Evolutionary conservation across 37 sponge, comb jelly and placozoan genomes (phyloP), one percentile per base, ranked within the genome.

Genomic region (Halichondria panicea): DNA sequence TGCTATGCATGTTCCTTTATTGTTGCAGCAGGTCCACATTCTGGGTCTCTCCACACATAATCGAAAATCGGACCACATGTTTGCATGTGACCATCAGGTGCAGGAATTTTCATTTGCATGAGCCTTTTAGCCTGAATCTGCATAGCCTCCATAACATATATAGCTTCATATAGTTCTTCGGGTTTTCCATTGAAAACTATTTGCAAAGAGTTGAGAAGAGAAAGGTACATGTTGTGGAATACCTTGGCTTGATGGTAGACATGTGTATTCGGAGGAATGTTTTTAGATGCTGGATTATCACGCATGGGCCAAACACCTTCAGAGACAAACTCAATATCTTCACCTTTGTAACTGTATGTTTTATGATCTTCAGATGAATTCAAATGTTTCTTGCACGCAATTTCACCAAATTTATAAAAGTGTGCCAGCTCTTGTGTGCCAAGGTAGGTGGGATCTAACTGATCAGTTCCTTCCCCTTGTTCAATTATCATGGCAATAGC

Each of bases 281-380:
- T 58, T 0, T 46, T 22, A 3, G 32, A 39, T 43, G 42, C 67
- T 34, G 92, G 92, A 57, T 86, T 77, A 24, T 60, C 69, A 22
- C 75, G 63, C 92, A 91, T 85, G 15, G 92, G 92, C 83, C 87
- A 91, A 28, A 91, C 92, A 48, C 92, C 87, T 37, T 24, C 6
- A 34, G 71, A 31, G 64, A 81, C 59, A 54, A 76, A 91, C 45
- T 72, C 42, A 43, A 91, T 82, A 0, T 55, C 33, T 45, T 0
- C 69, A 21, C 87, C 87, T 24, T 15, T 63, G 41, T 57, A 91
- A 24, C 54, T 28, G 63, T 88, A 77, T 38, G 18, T 1, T 30
- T 32, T 4, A 19, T 18, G 9, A 28, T 37, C 55, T 5, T 31
- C 28, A 0, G 38, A 13, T n/a, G n/a, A n/a, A 5, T 52, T 37